Evolutionary conservation across 2,797 vertebrate species (phyloP), one percentile per base, ranked within the genome.

Genomic region (Acanthurus lineatus): DNA sequence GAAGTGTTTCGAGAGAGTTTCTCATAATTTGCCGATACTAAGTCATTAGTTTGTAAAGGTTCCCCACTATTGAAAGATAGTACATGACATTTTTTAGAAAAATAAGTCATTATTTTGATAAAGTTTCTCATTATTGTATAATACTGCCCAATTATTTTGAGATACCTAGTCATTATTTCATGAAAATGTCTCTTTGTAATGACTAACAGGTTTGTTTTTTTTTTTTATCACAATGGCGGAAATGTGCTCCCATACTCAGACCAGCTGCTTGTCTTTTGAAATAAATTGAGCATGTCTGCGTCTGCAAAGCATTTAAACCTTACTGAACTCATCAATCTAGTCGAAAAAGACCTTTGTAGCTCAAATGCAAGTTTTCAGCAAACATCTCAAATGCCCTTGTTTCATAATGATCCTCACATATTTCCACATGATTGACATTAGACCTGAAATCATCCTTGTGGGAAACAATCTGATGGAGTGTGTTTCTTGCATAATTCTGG

Each of bases 221-320:
- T 25, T 32, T 32, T 32, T 32, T 4, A 32, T 32, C 28, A 32
- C 28, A 32, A 32, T 32, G 28, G 28, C 28, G 4, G 28, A 32
- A 32, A 32, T 32, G 28, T 2, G 28, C 28, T 32, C 28, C 28
- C 28, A 32, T 32, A 32, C 28, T 32, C 28, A 32, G 77, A 77
- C 69, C 73, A 65, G 71, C 79, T 86, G 66, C 77, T 67, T 3
- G 19, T 83, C 25, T 72, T 74, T 69, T 71, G 20, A 76, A 52
- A 81, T 54, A 61, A 78, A 79, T 49, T 71, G 42, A 86, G 69
- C 45, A 25, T 68, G 45, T 82, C 74, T 58, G 72, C 28, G 14
- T 45, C 22, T 38, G 38, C 5, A 61, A 19, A 53, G 47, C 9
- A 76, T 54, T 79, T 19, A 70, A 81, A 61, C 12, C n/a, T 66